Evolutionary conservation across 2,113 vertebrate species (phyloP).

Genomic region (Sardina pilchardus): DNA sequence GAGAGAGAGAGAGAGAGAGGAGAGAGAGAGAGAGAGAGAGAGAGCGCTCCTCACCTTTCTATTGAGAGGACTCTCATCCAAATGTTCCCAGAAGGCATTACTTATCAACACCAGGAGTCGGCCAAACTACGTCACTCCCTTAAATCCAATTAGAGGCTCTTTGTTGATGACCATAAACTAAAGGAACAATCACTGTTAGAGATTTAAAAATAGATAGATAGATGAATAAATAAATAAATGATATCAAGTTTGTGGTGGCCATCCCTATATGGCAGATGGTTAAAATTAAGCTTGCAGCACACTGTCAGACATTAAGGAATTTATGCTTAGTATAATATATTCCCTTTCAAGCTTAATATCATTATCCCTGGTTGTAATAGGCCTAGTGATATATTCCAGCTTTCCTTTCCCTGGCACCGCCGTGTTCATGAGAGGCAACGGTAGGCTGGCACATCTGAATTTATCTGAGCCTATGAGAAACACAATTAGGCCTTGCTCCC

Average conservation of each 20-base stretch:
- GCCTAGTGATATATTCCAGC: conserved; percentile 48
- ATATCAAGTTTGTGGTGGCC: background rate
- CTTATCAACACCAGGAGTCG: background rate
- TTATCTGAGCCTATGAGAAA: conserved; percentile 72
- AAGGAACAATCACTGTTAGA: background rate
- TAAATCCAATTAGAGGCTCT: background rate
- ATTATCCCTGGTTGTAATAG: conserved; percentile 62
- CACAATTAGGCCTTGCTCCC: conserved; percentile 69
- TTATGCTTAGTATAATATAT: conserved; percentile 51
- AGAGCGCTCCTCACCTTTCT: background rate
- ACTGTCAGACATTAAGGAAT: conserved; percentile 51
- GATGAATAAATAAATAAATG: background rate
- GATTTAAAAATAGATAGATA: background rate
- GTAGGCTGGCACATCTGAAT: conserved; percentile 53
- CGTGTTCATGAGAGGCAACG: conserved; percentile 53
- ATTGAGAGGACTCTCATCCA: background rate
- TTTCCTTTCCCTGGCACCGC: background rate
- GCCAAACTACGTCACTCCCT: background rate
- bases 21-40: background rate
- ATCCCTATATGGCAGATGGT: conserved; percentile 21
- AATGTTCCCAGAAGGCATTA: background rate
- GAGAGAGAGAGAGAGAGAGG: background rate
- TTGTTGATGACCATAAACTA: background rate
- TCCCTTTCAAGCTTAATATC: conserved; percentile 58
- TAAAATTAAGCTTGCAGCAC: conserved; percentile 43